phyloP scores from a whole-genome alignment of 1,140 invertebrate genomes.

The Bombus picipes region DNA sequence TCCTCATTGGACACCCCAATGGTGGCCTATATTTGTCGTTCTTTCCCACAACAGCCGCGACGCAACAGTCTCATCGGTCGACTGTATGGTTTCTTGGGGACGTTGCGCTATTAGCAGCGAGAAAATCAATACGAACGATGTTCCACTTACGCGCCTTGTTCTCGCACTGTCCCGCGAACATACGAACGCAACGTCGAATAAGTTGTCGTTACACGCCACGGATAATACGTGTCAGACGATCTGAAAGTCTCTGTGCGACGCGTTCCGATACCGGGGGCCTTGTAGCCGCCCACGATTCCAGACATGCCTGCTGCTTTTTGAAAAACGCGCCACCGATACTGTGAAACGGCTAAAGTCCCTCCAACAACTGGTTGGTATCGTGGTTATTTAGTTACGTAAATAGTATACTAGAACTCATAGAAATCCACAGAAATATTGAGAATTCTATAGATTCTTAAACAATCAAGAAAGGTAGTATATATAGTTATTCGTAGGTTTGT shows the following conservation, averaged over 20 bases:
- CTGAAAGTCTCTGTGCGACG: not conserved
- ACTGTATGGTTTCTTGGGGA: constrained; percentile 38
- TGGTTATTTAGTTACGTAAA: too few relatives aligned
- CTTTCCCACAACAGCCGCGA: constrained; percentile 3
- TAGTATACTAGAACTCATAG: too few relatives aligned
- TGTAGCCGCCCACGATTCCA: constrained; percentile 18
- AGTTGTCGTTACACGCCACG: constrained; percentile 6
- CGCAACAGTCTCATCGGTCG: constrained; percentile 2
- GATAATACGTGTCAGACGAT: constrained; percentile 11
- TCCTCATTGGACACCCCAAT: not conserved
- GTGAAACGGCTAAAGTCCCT: not conserved
- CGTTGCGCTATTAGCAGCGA: constrained; percentile 38
- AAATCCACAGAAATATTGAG: too few relatives aligned
- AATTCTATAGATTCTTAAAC: too few relatives aligned
- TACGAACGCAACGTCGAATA: not conserved
- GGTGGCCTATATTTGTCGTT: not conserved
- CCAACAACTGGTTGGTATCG: too few relatives aligned
- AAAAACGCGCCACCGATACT: not conserved
- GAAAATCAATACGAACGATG: constrained; percentile 44
- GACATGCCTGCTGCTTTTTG: not conserved
- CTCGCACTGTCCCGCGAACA: not conserved
- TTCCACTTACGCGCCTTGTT: constrained; percentile 27
- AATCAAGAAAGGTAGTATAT: too few relatives aligned
- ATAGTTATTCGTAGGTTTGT: too few relatives aligned
- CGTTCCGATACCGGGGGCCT: not conserved